Evolutionary conservation across 2,113 vertebrate species (phyloP).

Genomic region (Oriolus oriolus): DNA sequence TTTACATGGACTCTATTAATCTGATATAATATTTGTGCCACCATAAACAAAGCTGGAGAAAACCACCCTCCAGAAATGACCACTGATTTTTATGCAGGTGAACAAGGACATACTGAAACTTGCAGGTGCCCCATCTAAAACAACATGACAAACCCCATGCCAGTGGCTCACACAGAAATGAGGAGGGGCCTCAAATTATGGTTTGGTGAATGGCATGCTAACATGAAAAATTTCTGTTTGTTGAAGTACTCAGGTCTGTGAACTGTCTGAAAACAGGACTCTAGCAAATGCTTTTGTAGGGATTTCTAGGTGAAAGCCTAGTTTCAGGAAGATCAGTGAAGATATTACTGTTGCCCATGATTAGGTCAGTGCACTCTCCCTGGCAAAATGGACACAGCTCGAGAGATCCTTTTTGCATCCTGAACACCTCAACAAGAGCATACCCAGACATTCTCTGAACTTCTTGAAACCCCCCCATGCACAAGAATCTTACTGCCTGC

Average conservation of each 20-base stretch:
- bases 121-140: background rate
- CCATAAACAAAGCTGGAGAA: background rate
- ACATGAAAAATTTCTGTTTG: background rate
- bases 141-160: accelerated
- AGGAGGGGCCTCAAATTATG: background rate
- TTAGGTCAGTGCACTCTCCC: background rate
- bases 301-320: background rate
- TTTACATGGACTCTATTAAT: background rate
- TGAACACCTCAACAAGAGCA: background rate
- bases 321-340: background rate
- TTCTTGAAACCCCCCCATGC: accelerated
- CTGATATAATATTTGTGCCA: background rate
- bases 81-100: background rate
- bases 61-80: accelerated
- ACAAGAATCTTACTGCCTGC: background rate
- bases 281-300: background rate
- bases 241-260: background rate
- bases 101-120: background rate
- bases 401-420: background rate
- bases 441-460: background rate
- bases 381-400: background rate
- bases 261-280: background rate
- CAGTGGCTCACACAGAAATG: background rate
- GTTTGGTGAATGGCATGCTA: background rate
- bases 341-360: background rate